These are phyloP conservation scores for Halictus quadricinctus DNA, from an alignment of 2,888 invertebrate species.

Conservation along the genomic window DNA sequence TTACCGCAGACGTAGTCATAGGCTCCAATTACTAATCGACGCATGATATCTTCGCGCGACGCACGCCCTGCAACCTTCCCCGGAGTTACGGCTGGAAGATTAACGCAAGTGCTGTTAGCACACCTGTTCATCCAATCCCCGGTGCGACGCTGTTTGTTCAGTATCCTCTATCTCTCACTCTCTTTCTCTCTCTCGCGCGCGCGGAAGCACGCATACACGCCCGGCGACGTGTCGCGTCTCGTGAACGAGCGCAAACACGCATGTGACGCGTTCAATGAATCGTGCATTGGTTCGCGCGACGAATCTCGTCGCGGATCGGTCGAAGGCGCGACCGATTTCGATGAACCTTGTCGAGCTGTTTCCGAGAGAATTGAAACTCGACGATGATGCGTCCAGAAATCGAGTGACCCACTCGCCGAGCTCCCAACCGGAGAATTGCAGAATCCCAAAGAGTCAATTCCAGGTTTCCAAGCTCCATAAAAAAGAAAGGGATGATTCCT, in stretches of 20 bases:
- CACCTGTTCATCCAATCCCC: constrained; percentile 74
- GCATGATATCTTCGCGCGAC: constrained; percentile 67
- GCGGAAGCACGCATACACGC: background rate
- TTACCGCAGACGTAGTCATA: constrained; percentile 46
- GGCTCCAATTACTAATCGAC: constrained; percentile 73
- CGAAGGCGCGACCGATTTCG: constrained; percentile 15
- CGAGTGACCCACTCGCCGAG: background rate
- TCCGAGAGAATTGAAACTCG: constrained; percentile 14
- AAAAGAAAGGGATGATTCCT: no score
- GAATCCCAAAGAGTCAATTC: background rate
- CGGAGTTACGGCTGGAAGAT: constrained; percentile 75
- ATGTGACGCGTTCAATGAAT: constrained; percentile 41
- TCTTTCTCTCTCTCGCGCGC: constrained; percentile 8
- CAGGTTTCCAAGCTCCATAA: background rate
- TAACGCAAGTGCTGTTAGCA: constrained; percentile 77
- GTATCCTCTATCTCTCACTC: background rate
- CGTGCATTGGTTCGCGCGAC: constrained; percentile 39
- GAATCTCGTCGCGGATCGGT: constrained; percentile 6
- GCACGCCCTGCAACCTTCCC: constrained; percentile 45
- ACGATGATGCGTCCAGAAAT: background rate
- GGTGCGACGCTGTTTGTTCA: constrained; percentile 35
- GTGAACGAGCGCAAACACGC: constrained; percentile 44
- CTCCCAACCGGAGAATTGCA: no score
- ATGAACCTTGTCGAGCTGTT: background rate
- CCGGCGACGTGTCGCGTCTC: background rate